A percentile compares a stretch with the other conserved stretches of the same genome.
These are phyloP conservation scores for Callinectes sapidus DNA, from an alignment of 2,888 invertebrate species.

Conservation along the genomic window DNA sequence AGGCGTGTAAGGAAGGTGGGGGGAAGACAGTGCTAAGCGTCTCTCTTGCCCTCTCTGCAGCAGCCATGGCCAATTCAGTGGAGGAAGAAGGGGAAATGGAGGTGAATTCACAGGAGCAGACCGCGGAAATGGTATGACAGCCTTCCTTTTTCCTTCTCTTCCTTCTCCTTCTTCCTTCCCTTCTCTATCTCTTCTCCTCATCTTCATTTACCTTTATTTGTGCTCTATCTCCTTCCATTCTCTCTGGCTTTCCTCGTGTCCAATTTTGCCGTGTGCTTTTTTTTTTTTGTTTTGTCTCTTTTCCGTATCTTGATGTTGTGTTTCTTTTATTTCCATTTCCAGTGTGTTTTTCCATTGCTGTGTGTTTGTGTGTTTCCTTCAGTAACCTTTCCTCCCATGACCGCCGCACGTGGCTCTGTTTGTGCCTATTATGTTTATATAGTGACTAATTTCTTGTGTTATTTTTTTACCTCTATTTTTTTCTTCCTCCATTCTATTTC, in stretches of 20 bases:
- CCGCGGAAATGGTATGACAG: constrained; percentile 49
- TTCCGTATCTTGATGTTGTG: neutral
- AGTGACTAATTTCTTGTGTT: neutral
- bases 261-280: neutral
- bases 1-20: neutral
- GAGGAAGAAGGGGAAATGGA: constrained; percentile 58
- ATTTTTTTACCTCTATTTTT: neutral
- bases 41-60: neutral
- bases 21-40: neutral
- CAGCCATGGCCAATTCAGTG: constrained; percentile 16
- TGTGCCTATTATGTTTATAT: neutral
- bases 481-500: neutral
- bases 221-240: neutral
- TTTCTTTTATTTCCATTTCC: neutral
- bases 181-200: neutral
- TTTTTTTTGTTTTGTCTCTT: neutral
- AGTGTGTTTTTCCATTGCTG: too few relatives aligned
- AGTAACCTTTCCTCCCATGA: neutral
- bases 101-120: constrained; percentile 52
- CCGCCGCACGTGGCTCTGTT: neutral
- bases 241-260: neutral
- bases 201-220: neutral
- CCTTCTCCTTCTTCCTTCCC: neutral
- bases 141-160: neutral
- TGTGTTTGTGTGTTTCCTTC: neutral